phyloP scores from a whole-genome alignment of 2,888 invertebrate species.

The Torymus aiolomorphi region DNA sequence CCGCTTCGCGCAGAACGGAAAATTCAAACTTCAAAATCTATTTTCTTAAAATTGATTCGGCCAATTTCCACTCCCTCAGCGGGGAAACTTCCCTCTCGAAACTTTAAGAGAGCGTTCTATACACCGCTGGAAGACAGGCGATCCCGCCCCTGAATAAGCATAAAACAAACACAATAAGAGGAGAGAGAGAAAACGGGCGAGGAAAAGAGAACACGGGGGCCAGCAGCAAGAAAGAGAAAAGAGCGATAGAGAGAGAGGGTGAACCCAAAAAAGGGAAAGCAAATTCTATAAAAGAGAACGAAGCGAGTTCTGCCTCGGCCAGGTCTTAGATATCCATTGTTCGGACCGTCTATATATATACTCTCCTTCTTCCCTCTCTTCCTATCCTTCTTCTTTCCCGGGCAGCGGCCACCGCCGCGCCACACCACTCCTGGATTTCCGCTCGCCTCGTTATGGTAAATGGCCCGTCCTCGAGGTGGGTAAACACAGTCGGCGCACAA shows the following conservation, averaged over 20 bases:
- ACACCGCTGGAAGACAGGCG: background rate
- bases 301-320: background rate
- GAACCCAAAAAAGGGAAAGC: constrained; percentile 43
- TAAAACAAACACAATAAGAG: background rate
- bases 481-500: constrained; percentile 72
- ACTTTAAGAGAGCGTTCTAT: background rate
- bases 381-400: constrained; percentile 9
- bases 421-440: constrained; percentile 64
- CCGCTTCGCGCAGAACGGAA: background rate
- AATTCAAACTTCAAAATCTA: background rate
- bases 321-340: constrained; percentile 60
- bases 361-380: background rate
- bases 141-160: background rate
- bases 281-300: constrained; percentile 35
- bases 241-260: no score
- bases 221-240: background rate
- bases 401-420: constrained; percentile 45
- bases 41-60: background rate
- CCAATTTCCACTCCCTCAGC: background rate
- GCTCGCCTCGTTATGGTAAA: constrained; percentile 73
- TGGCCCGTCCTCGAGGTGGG: constrained; percentile 70
- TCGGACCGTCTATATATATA: constrained; percentile 26
- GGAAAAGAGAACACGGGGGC: constrained; percentile 15
- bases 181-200: background rate
- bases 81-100: constrained; percentile 2